These are phyloP conservation scores for Drosophila limbata DNA, from an alignment of 2,888 invertebrate genomes.

Conservation along the genomic window DNA sequence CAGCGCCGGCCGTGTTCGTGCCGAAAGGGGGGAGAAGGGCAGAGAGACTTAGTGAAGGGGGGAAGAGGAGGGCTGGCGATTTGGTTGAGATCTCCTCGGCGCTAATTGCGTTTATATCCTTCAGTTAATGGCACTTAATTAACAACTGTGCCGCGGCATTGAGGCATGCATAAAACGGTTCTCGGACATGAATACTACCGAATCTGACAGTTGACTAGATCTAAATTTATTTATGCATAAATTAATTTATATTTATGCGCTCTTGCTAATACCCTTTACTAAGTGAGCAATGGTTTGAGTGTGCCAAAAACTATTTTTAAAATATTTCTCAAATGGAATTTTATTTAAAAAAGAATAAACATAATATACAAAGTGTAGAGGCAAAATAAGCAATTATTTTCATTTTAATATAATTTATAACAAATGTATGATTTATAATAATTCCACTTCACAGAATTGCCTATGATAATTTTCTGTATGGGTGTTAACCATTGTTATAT, in stretches of 20 bases:
- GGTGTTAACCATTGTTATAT: background rate
- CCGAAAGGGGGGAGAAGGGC: background rate
- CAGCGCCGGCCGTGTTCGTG: slow-evolving; percentile 66
- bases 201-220: slow-evolving; percentile 45
- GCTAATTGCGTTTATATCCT: slow-evolving; percentile 85
- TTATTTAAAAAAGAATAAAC: background rate
- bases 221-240: slow-evolving; percentile 36
- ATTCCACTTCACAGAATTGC: too few species aligned
- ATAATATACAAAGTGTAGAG: background rate
- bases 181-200: slow-evolving; percentile 36
- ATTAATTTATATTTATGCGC: slow-evolving; percentile 9
- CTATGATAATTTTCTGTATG: too few species aligned
- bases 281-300: background rate
- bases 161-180: slow-evolving; percentile 57
- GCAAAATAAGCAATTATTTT: too few species aligned
- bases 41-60: slow-evolving; percentile 1
- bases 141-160: slow-evolving; percentile 75
- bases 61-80: slow-evolving; percentile 50
- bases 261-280: slow-evolving; percentile 3
- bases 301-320: slow-evolving; percentile 1
- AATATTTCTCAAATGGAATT: too few species aligned
- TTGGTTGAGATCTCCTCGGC: slow-evolving; percentile 79
- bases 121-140: slow-evolving; percentile 83
- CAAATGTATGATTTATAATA: too few species aligned
- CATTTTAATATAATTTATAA: too few species aligned